Conservation (phyloP, 2,113 vertebrate genomes). For the Serilophus lunatus region DNA sequence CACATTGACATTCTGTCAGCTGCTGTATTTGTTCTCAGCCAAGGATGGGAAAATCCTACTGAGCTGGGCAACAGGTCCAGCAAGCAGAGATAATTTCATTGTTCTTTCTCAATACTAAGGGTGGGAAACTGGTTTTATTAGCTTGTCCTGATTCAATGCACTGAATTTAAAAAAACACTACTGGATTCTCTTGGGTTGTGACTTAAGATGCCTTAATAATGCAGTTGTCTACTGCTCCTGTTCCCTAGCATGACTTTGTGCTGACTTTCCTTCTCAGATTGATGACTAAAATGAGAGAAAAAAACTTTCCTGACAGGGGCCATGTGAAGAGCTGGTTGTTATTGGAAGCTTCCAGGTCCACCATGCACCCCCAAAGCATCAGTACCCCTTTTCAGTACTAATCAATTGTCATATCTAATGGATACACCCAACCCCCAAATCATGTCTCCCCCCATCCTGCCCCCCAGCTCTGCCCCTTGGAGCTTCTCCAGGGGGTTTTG, state of each 20-base stretch:
- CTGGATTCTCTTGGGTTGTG: neutral
- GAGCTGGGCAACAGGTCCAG: constrained; percentile 30
- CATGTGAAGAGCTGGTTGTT: too few relatives aligned
- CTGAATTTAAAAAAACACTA: neutral
- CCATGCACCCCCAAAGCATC: too few relatives aligned
- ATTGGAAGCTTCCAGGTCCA: too few relatives aligned
- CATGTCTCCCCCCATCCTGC: too few relatives aligned
- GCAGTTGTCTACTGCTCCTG: neutral
- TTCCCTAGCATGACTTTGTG: neutral
- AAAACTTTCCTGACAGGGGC: too few relatives aligned
- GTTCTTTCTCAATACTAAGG: constrained; percentile 15
- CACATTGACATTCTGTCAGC: constrained; percentile 53
- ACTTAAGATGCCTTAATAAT: neutral
- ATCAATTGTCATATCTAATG: too few relatives aligned
- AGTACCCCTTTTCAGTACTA: too few relatives aligned
- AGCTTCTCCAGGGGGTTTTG: too few relatives aligned
- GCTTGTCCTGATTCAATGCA: neutral
- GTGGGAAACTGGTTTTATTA: constrained; percentile 27
- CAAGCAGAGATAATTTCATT: constrained; percentile 25
- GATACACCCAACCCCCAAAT: too few relatives aligned
- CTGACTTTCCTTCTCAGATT: neutral
- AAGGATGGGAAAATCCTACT: constrained; percentile 56
- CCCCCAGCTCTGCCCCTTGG: too few relatives aligned
- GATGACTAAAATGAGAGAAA: too few relatives aligned
- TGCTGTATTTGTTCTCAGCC: constrained; percentile 9